A percentile compares a stretch with the other conserved stretches of the same genome.
Evolutionary conservation across 1,140 invertebrate species (phyloP).

Genomic region (Magallana angulata): DNA sequence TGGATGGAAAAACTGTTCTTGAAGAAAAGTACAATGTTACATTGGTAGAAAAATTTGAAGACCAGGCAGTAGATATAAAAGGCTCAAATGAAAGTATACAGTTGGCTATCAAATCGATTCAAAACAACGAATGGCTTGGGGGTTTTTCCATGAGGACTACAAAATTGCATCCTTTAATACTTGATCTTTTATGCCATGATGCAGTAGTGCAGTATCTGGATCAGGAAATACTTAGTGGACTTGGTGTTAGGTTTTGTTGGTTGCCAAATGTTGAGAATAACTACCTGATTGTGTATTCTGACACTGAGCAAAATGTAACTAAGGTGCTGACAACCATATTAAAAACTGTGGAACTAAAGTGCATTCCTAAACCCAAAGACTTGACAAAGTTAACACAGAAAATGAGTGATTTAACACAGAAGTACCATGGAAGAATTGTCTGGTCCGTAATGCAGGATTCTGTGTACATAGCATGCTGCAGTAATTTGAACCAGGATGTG

Average conservation of each 20-base stretch:
- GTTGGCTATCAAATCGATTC: neutral
- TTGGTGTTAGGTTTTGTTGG: constrained; percentile 1
- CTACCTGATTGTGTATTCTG: neutral
- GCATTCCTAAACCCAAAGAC: neutral
- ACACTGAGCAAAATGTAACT: neutral
- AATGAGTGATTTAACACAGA: neutral
- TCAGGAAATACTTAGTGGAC: neutral
- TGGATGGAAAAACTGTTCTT: constrained; percentile 27
- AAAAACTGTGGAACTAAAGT: neutral
- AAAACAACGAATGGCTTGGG: constrained; percentile 21
- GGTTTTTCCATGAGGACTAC: neutral
- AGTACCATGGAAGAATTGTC: constrained; percentile 17
- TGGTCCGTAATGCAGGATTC: neutral
- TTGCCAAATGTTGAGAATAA: neutral
- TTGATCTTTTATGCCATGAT: neutral
- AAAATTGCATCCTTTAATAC: neutral
- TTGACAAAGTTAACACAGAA: neutral
- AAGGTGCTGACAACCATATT: constrained; percentile 4
- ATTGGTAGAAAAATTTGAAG: neutral
- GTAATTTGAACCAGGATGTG: neutral
- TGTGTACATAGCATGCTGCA: neutral
- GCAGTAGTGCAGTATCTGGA: neutral
- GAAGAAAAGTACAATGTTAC: constrained; percentile 5
- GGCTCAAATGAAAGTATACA: neutral
- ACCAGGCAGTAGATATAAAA: neutral